Evolutionary conservation across 2,888 invertebrate genomes (phyloP), one percentile per base, ranked within the genome.

Genomic region (Strigamia transsilvanica): DNA sequence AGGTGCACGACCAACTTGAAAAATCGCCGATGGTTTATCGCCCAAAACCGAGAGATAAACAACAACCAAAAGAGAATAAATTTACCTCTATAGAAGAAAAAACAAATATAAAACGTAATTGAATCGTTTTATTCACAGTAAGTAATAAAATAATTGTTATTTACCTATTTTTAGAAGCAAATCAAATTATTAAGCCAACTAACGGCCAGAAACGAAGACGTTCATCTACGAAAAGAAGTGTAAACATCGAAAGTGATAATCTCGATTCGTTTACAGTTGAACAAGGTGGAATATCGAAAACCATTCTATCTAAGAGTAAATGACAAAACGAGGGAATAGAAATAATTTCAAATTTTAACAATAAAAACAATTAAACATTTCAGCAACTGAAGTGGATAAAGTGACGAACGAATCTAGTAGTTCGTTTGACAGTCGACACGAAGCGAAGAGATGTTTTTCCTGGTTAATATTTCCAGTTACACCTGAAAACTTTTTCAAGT

Each of bases 401-500:
- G 13, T 32, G 12, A 13, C 6, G 32, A 73, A 27, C 27, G 73
- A 73, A 13, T 73, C 27, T n/a, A 10, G 13, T 12, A n/a, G 27
- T 27, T 32, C 15, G 32, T 23, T 32, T 12, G 73, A 73, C 73
- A 73, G 73, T 7, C 12, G 32, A n/a, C 15, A n/a, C 5, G 51
- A 42, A 21, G 80, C 80, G 10, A 23, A 32, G 23, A 80, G 51
- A 51, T 42, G 42, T 46, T 80, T 80, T 46, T 18, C 41, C 0
- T 80, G 80, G 80, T 27, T 80, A 32, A 80, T 51, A 23, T 51
- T 42, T 80, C 80, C 80, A 10, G 80, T 80, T 10, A 21, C 21
- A 9, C 21, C 27, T 41, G 51, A 80, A 18, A 80, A 80, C 23
- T 80, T 80, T 80, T 80, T 80, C 23, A 51, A 42, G 80, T 80